Evolutionary conservation across 2,888 invertebrate genomes (phyloP), one percentile per base, ranked within the genome.

Genomic region (Ametastegia equiseti): DNA sequence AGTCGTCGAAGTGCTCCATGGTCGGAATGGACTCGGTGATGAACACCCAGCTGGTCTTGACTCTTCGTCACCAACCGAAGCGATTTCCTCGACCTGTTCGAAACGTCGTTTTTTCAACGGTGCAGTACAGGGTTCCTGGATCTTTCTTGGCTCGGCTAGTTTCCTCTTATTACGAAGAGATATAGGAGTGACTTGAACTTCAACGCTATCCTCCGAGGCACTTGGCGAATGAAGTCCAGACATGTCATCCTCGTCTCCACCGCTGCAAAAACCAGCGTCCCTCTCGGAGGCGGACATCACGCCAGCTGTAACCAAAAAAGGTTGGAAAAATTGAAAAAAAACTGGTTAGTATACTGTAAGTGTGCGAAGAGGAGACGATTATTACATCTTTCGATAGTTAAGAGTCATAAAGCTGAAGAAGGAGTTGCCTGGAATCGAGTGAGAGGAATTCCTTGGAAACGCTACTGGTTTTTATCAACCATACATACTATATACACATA

Each of bases 201-300:
- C 94, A 7, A 94, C 93, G 81, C 94, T 94, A 89, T 95, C 95
- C 86, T 95, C 95, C 81, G 94, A 94, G 81, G 93, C 93, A 11
- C 94, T 94, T 36, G 94, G 94, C n/a, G 94, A 94, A 82, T 93
- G 93, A 6, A 94, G 89, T 5, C 92, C 93, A 23, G 89, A 90
- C 86, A 90, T 88, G 84, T 92, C 91, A 83, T 95, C 94, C 87
- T 96, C 96, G 85, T 96, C 96, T 0, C 94, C 95, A 2, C 95
- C 95, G 0, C 95, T 96, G 84, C 95, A 96, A 91, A 96, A 96
- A 73, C 95, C 96, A 4, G 95, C 95, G 88, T 96, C 96, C 80
- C 93, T 92, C 82, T 95, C 95, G 80, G 93, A 89, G 69, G 90
- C 90, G 39, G 92, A 90, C 92, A 93, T 93, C 47, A 89, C 90